phyloP scores from a whole-genome alignment of 2,888 invertebrate species.

The Meandrusa payeni region DNA sequence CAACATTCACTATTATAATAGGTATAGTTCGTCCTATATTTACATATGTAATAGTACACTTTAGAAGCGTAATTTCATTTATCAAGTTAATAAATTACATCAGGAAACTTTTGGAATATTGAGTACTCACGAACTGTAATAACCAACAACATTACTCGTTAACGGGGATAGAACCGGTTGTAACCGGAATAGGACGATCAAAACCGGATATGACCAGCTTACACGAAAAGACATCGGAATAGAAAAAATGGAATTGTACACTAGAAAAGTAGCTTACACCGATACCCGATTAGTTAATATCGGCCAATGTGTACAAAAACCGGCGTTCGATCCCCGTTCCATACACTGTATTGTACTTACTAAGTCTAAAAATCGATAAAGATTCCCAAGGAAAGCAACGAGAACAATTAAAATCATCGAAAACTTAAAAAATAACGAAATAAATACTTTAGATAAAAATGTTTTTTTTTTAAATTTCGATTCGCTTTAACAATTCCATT shows the following conservation, averaged over 20 bases:
- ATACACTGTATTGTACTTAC: slow-evolving; percentile 55
- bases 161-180: slow-evolving; percentile 46
- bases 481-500: slow-evolving; percentile 21
- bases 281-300: slow-evolving; percentile 26
- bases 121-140: slow-evolving; percentile 52
- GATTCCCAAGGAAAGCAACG: slow-evolving; percentile 77
- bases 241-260: slow-evolving; percentile 70
- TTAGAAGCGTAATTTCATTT: slow-evolving; percentile 77
- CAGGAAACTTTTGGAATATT: slow-evolving; percentile 71
- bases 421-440: slow-evolving; percentile 79
- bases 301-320: slow-evolving; percentile 27
- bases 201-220: slow-evolving; percentile 20
- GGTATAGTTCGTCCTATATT: slow-evolving; percentile 78
- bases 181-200: slow-evolving; percentile 23
- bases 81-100: slow-evolving; percentile 71
- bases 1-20: slow-evolving; percentile 80
- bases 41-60: slow-evolving; percentile 78
- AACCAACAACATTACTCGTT: slow-evolving; percentile 48
- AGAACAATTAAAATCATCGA: slow-evolving; percentile 77
- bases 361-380: slow-evolving; percentile 72
- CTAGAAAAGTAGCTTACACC: slow-evolving; percentile 53
- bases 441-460: slow-evolving; percentile 56
- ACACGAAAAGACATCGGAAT: slow-evolving; percentile 44
- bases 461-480: slow-evolving; percentile 39
- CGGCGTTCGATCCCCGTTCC: slow-evolving; percentile 46